Evolutionary conservation across 2,888 invertebrate species (phyloP), one percentile per base, ranked within the genome.

Genomic region (Orthonychiurus folsomi): DNA sequence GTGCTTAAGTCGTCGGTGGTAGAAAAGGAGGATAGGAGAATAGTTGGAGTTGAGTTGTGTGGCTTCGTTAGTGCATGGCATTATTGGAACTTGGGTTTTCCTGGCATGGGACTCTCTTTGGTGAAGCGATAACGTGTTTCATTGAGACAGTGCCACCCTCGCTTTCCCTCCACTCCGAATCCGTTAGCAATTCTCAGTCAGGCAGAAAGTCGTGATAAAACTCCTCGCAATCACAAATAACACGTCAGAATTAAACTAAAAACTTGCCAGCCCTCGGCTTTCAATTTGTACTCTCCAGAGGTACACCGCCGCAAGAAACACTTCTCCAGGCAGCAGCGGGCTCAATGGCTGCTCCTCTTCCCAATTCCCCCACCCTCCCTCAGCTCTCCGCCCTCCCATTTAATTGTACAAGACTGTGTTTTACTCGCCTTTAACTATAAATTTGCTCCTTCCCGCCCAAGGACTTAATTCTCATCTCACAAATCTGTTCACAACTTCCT

Each of bases 221-320:
- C 72, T 68, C 61, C 69, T 68, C 69, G 66, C 70, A 72, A 72
- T 72, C 70, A 70, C 72, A 72, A 70, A 70, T 70, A 72, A 69
- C 72, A 70, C 69, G 69, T 69, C 72, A 69, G 69, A 72, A 72
- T 72, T 70, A 69, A 72, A 72, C 72, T 70, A 70, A 71, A 72
- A 72, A 72, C 66, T 69, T 71, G 68, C 71, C 68, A 68, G 66
- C 24, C 25, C 56, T 60, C 64, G 66, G 69, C 64, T 71, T 71
- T 71, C 71, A 71, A 71, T 71, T 71, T 71, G 66, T 69, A 68
- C 68, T 48, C 48, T 48, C 24, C 5, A 20, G n/a, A 20, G 52
- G 9, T 52, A 20, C 21, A 47, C 58, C 9, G 37, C 27, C 47
- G n/a, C n/a, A n/a, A n/a, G n/a, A n/a, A n/a, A n/a, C n/a, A n/a